Conservation (phyloP, 2,797 vertebrate genomes). For the Platalea minor region DNA sequence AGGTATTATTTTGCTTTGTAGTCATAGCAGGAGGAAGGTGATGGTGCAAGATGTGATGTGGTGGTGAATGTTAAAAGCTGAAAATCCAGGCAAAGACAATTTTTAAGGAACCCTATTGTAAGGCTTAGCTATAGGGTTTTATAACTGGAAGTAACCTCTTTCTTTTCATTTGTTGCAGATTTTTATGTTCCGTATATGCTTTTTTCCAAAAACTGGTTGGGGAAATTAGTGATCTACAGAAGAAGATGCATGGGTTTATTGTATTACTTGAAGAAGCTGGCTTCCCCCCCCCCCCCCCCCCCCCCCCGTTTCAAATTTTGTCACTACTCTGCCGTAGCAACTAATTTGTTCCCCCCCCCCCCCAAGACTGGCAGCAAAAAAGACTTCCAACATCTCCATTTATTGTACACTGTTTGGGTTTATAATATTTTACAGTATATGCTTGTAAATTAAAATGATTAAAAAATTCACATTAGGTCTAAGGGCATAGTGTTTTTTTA, state of each 20-base stretch:
- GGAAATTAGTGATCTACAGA: slow-evolving; percentile 7
- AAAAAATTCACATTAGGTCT: slow-evolving; percentile 66
- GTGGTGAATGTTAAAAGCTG: background rate
- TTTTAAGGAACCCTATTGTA: background rate
- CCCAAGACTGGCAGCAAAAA: slow-evolving; percentile 50
- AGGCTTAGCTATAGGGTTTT: background rate
- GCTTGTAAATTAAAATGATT: slow-evolving; percentile 72
- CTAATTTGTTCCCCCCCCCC: background rate
- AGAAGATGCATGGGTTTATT: slow-evolving; percentile 21
- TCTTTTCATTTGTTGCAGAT: background rate
- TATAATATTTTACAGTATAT: slow-evolving; percentile 49
- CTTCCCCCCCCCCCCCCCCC: no score
- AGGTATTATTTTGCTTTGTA: background rate
- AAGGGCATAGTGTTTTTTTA: slow-evolving; percentile 75
- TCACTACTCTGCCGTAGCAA: background rate
- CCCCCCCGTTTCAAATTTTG: slow-evolving; percentile 39
- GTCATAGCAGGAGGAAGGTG: background rate
- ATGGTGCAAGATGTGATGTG: background rate
- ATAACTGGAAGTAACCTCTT: background rate
- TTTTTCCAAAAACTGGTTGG: slow-evolving; percentile 19
- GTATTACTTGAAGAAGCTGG: slow-evolving; percentile 23
- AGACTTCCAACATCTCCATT: slow-evolving; percentile 60
- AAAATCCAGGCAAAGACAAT: background rate
- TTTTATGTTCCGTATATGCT: background rate
- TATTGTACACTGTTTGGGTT: slow-evolving; percentile 53